Percentiles rank a stretch among this genome's conserved stretches.
Conservation (phyloP, 2,797 vertebrate species). For the Manis javanica region DNA sequence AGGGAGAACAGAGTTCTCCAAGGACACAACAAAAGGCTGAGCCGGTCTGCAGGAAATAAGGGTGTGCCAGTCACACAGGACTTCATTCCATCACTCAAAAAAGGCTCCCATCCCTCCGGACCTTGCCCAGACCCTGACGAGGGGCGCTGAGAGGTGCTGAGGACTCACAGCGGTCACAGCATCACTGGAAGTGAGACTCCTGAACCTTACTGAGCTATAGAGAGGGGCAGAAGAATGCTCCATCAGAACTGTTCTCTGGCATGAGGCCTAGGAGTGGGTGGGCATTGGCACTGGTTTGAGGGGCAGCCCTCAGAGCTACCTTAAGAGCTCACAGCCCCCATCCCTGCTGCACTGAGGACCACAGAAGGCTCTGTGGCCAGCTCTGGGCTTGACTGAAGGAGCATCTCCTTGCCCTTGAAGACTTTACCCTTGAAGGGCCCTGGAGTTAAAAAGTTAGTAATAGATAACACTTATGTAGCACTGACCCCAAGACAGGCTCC, state of each 20-base stretch:
- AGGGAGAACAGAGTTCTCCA: not conserved
- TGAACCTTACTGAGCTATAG: not conserved
- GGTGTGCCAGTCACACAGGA: not conserved
- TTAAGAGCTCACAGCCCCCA: not conserved
- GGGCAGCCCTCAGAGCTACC: not conserved
- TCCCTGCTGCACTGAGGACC: too few relatives aligned
- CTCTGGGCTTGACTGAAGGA: not conserved
- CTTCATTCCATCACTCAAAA: not conserved
- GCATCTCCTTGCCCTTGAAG: not conserved
- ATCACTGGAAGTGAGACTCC: not conserved
- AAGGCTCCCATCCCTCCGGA: not conserved
- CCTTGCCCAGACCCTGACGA: not conserved
- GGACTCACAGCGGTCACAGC: not conserved
- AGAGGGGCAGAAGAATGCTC: accelerated
- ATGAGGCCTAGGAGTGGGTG: not conserved
- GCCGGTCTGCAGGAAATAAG: not conserved
- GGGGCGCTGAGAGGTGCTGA: not conserved
- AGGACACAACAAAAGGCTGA: not conserved
- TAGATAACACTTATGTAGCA: not conserved
- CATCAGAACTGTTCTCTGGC: not conserved
- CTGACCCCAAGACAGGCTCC: not conserved
- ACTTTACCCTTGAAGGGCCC: not conserved
- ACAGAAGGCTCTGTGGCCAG: not conserved
- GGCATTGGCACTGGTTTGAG: not conserved
- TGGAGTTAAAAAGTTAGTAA: not conserved